Conservation (phyloP, 2,113 vertebrate genomes). For the Castor canadensis region DNA sequence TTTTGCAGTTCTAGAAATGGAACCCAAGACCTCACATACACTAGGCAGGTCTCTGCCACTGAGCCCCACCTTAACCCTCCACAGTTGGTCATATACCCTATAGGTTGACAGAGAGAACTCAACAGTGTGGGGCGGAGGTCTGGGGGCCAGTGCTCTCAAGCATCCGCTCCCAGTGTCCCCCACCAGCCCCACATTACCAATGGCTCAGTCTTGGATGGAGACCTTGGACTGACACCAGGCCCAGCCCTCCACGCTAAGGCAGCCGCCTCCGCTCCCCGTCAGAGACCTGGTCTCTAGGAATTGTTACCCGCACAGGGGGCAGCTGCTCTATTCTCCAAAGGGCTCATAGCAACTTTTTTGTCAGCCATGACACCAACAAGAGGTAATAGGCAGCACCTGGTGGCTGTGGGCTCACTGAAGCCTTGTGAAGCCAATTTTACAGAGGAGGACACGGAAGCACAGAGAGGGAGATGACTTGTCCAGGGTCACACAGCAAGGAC, state of each 20-base stretch:
- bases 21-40: neutral
- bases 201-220: neutral
- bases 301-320: too few species aligned
- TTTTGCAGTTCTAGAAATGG: too few species aligned
- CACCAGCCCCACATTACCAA: neutral
- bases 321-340: neutral
- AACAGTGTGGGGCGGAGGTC: neutral
- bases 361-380: neutral
- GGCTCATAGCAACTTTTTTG: neutral
- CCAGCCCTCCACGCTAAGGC: neutral
- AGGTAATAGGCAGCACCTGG: too few species aligned
- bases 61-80: too few species aligned
- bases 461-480: neutral
- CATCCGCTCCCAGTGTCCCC: rapidly evolving
- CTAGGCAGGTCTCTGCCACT: neutral
- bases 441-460: neutral
- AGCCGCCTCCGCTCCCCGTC: too few species aligned
- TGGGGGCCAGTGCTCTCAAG: neutral
- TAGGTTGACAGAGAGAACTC: too few species aligned
- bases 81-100: neutral
- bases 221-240: neutral
- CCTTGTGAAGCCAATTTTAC: neutral
- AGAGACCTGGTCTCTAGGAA: neutral
- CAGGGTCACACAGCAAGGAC: neutral
- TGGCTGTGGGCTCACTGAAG: neutral